phyloP scores from a whole-genome alignment of 2,888 invertebrate genomes.

The Drosophila crucigera region DNA sequence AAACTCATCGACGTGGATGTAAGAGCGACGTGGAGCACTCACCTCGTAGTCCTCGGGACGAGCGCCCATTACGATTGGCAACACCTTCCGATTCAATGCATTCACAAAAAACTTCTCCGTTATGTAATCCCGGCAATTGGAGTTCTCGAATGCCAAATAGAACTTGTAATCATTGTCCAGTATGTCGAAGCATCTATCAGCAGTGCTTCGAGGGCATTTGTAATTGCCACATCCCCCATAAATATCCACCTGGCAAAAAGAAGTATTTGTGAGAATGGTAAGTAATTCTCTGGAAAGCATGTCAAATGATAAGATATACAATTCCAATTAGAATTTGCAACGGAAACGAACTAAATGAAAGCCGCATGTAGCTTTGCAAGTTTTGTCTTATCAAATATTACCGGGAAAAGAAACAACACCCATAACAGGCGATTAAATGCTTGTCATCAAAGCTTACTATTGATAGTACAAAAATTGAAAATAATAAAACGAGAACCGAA shows the following conservation, averaged over 20 bases:
- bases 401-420: neutral
- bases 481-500: neutral
- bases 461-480: neutral
- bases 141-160: conserved; percentile 98
- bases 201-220: conserved; percentile 92
- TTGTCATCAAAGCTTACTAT: neutral
- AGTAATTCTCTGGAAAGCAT: neutral
- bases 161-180: conserved; percentile 97
- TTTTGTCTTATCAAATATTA: neutral
- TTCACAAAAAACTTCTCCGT: conserved; percentile 99
- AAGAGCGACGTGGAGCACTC: conserved; percentile 95
- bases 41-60: conserved; percentile 95
- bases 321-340: neutral
- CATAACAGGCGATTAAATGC: neutral
- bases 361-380: neutral
- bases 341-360: neutral
- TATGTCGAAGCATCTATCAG: conserved; percentile 94
- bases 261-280: neutral
- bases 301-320: neutral
- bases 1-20: conserved; percentile 98
- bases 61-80: conserved; percentile 98
- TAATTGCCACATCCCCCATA: conserved; percentile 95
- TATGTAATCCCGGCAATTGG: conserved; percentile 97
- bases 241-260: conserved; percentile 89
- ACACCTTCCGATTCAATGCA: conserved; percentile 93